A percentile compares a stretch with the other conserved stretches of the same genome.
phyloP scores from a whole-genome alignment of 2,797 vertebrate species.

The Sitta carolinensis region DNA sequence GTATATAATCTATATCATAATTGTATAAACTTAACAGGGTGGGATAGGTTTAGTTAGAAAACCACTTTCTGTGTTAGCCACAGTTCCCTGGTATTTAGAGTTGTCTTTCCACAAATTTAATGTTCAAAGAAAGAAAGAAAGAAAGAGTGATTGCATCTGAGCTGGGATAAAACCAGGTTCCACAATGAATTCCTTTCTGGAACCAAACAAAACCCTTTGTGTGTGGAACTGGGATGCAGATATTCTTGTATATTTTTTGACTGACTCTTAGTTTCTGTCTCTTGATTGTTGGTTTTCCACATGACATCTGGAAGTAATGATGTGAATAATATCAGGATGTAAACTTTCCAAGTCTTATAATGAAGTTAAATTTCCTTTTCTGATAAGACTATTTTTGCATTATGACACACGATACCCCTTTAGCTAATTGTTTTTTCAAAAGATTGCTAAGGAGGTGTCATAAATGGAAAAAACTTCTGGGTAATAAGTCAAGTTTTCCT shows the following conservation, averaged over 20 bases:
- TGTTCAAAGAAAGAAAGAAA: background rate
- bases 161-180: background rate
- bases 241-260: background rate
- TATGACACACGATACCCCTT: background rate
- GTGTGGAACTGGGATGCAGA: background rate
- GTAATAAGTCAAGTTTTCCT: background rate
- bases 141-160: background rate
- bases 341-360: constrained; percentile 20
- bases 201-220: background rate
- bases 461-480: background rate
- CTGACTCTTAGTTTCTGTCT: background rate
- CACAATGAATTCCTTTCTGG: background rate
- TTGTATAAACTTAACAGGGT: background rate
- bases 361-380: background rate
- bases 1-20: constrained; percentile 11
- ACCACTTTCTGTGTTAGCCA: background rate
- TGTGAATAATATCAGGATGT: constrained; percentile 33
- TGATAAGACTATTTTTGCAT: background rate
- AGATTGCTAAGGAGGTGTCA: background rate
- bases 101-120: constrained; percentile 29
- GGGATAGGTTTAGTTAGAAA: constrained; percentile 14
- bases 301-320: constrained; percentile 34
- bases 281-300: constrained; percentile 7
- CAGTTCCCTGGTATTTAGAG: background rate
- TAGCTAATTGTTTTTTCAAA: background rate